phyloP scores from a whole-genome alignment of 35 echinoderm and acorn worm species.

The Heliocidaris erythrogramma region DNA sequence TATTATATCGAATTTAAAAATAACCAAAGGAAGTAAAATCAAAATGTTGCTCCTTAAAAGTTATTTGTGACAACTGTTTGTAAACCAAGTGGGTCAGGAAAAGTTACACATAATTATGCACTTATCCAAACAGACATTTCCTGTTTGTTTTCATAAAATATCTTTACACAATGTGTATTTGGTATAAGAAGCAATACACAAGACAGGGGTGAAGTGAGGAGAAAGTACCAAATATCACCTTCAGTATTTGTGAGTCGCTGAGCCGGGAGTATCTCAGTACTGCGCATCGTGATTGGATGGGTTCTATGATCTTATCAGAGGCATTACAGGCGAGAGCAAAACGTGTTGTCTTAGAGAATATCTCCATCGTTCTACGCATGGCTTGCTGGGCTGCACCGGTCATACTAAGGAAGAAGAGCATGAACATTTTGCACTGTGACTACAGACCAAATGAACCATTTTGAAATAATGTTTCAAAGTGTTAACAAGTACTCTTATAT shows the following conservation, averaged over 20 bases:
- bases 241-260: constrained; percentile 81
- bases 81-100: no score
- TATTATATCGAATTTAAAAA: no score
- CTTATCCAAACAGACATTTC: no score
- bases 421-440: not conserved
- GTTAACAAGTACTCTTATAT: no score
- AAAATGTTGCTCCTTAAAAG: no score
- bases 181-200: no score
- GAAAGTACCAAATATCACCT: constrained; percentile 15
- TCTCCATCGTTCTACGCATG: constrained; percentile 91
- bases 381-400: constrained; percentile 93
- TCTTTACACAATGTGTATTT: no score
- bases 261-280: constrained; percentile 89
- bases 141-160: no score
- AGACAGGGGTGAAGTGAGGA: not conserved
- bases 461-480: no score
- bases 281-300: constrained; percentile 94
- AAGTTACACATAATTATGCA: no score
- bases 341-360: constrained; percentile 95
- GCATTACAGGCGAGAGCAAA: constrained; percentile 96
- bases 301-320: constrained; percentile 97
- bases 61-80: no score
- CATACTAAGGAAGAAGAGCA: constrained; percentile 64
- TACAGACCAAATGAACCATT: not conserved
- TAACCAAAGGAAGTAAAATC: no score